Percentiles rank a stretch among this genome's conserved stretches.
Conservation (phyloP, 2,888 invertebrate genomes). For the Orthosia gothica region DNA sequence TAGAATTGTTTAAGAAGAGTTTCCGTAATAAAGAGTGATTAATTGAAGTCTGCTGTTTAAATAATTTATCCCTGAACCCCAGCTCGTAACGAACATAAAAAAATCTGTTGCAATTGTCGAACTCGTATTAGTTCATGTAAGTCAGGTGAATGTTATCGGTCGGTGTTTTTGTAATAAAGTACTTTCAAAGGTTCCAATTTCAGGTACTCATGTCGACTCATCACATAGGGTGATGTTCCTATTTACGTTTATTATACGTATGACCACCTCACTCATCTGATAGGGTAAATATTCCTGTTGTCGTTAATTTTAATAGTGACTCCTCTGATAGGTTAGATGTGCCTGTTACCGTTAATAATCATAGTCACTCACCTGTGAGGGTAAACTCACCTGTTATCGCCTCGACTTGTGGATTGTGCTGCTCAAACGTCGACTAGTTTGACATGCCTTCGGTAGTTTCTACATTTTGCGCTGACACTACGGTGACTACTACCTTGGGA, state of each 20-base stretch:
- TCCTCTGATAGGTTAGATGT: not conserved
- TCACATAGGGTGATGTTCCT: no score
- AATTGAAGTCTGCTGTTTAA: no score
- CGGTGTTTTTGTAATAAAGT: not conserved
- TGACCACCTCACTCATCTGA: not conserved
- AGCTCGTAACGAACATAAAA: no score
- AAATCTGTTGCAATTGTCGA: no score
- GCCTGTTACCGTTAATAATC: not conserved
- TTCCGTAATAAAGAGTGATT: no score
- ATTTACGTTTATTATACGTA: no score
- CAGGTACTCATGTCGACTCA: not conserved
- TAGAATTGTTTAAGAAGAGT: no score
- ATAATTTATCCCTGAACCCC: no score
- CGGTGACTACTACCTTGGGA: constrained; percentile 13
- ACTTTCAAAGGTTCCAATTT: not conserved
- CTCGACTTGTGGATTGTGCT: constrained; percentile 8
- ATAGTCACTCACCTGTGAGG: not conserved
- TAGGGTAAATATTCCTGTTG: constrained; percentile 1
- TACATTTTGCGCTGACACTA: constrained; percentile 5
- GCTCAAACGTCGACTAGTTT: constrained; percentile 11
- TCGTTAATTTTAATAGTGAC: not conserved
- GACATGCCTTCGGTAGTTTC: constrained; percentile 11
- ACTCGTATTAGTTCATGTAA: no score
- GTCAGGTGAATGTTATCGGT: no score
- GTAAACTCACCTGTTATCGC: constrained; percentile 11